Percentiles rank a stretch among this genome's conserved stretches.
Evolutionary conservation across 2,113 vertebrate genomes (phyloP).

Genomic region (Eulacestoma nigropectus): DNA sequence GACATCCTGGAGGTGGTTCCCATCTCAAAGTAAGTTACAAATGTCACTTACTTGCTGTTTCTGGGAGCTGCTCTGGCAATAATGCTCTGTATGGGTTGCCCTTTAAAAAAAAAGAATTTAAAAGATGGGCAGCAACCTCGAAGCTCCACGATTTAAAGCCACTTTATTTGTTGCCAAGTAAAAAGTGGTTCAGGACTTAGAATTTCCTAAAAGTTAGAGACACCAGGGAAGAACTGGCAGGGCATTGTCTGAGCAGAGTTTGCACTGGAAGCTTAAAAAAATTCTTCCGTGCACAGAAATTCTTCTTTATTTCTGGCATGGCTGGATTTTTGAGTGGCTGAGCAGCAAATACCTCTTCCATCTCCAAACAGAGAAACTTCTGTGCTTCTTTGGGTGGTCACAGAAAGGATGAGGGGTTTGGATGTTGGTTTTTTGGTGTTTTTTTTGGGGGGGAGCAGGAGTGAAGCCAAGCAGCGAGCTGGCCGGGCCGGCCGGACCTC

Average conservation of each 20-base stretch:
- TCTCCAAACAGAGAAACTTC: neutral
- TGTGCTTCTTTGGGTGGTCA: neutral
- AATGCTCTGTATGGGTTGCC: neutral
- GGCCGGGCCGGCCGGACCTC: constrained; percentile 90
- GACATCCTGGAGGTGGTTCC: constrained; percentile 95
- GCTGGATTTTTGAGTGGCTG: neutral
- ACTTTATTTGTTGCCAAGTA: neutral
- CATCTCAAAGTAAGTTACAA: constrained; percentile 89
- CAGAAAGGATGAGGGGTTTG: neutral
- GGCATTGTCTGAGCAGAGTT: neutral
- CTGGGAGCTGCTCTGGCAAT: neutral
- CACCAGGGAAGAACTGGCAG: neutral
- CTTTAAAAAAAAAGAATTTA: neutral
- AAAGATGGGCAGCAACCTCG: accelerated
- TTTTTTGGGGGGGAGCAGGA: constrained; percentile 65
- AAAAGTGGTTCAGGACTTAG: neutral
- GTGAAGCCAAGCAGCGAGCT: constrained; percentile 88
- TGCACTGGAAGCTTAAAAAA: neutral
- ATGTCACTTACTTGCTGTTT: neutral
- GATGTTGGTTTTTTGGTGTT: neutral
- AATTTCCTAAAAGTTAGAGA: neutral
- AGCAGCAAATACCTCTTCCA: neutral
- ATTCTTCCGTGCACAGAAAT: neutral
- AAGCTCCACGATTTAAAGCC: neutral
- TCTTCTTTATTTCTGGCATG: neutral